Conservation (phyloP, 1,140 invertebrate genomes). For the Habropoda laboriosa region DNA sequence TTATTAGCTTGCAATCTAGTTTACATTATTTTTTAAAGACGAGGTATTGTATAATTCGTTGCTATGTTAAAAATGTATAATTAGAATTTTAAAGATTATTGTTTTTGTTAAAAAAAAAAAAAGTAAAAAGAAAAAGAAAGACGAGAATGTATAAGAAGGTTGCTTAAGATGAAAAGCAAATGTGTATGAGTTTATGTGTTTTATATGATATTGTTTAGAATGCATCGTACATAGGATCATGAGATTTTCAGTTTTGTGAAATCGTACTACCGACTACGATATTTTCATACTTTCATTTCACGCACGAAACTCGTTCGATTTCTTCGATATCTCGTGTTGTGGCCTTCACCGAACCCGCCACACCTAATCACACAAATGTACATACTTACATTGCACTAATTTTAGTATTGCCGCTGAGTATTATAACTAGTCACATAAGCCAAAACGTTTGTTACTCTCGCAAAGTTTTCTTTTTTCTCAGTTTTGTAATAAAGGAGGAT, state of each 20-base stretch:
- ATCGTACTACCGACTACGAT: background rate
- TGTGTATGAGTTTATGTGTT: background rate
- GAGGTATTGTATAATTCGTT: background rate
- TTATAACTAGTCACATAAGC: conserved; percentile 80
- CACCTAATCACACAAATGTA: conserved; percentile 57
- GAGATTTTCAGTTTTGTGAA: background rate
- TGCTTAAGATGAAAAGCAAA: background rate
- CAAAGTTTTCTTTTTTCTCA: conserved; percentile 76
- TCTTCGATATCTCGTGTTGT: conserved; percentile 15
- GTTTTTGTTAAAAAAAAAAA: background rate
- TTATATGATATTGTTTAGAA: conserved; percentile 1
- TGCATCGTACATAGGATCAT: background rate
- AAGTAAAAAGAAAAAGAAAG: too few species aligned
- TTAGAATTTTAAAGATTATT: background rate
- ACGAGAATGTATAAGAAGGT: background rate
- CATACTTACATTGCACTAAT: conserved; percentile 73
- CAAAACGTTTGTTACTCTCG: conserved; percentile 79
- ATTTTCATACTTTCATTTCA: background rate
- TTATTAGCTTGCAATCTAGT: background rate
- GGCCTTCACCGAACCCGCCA: background rate
- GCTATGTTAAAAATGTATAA: too few species aligned
- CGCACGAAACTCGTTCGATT: background rate
- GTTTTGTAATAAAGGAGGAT: conserved; percentile 77
- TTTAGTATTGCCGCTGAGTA: conserved; percentile 79
- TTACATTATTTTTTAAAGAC: background rate